Conservation (phyloP, 2,113 vertebrate species). For the Rhizomys pruinosus region DNA sequence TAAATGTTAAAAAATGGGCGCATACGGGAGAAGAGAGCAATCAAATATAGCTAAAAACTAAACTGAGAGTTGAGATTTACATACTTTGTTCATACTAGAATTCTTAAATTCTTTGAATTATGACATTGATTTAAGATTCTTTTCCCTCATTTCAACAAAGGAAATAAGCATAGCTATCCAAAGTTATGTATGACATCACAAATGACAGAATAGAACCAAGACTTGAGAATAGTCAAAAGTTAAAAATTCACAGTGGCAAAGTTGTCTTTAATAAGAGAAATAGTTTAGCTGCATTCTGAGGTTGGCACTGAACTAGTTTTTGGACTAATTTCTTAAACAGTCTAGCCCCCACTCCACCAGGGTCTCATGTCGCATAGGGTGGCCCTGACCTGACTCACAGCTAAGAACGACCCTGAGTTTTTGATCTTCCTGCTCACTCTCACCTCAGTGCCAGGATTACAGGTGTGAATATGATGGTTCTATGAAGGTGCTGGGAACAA, state of each 20-base stretch:
- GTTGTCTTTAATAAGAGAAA: neutral
- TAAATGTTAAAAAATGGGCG: neutral
- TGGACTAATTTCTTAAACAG: neutral
- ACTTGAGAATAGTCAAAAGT: neutral
- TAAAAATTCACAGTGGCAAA: conserved; percentile 34
- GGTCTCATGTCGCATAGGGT: too few species aligned
- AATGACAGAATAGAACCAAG: conserved; percentile 29
- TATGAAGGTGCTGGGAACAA: neutral
- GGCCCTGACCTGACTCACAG: neutral
- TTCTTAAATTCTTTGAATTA: conserved; percentile 49
- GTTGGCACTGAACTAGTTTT: conserved; percentile 46
- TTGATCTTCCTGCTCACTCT: neutral
- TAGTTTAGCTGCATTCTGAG: conserved; percentile 5
- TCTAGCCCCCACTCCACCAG: too few species aligned
- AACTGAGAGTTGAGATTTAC: neutral
- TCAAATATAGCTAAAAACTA: conserved; percentile 50
- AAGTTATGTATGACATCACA: conserved; percentile 26
- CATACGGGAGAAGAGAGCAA: neutral
- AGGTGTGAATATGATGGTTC: neutral
- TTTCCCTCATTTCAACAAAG: conserved; percentile 38
- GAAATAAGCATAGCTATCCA: neutral
- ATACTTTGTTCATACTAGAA: conserved; percentile 40
- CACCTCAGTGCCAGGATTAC: neutral
- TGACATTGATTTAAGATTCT: neutral
- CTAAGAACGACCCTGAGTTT: neutral